A percentile compares a stretch with the other conserved stretches of the same genome.
phyloP scores from a whole-genome alignment of 2,888 invertebrate genomes.

The Strigamia transsilvanica region DNA sequence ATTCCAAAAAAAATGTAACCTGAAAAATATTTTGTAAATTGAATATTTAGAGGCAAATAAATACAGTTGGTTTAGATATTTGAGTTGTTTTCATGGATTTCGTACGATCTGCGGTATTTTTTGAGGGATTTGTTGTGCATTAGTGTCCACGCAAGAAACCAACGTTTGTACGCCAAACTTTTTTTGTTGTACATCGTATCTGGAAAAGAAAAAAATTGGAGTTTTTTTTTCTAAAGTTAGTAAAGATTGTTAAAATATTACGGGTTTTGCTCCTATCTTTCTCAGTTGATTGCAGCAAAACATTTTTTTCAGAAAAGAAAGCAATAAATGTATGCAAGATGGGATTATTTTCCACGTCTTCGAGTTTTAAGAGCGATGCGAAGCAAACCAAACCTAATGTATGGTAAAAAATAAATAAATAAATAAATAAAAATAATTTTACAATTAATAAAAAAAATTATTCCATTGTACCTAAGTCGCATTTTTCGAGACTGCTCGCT shows the following conservation, averaged over 20 bases:
- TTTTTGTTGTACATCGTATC: not conserved
- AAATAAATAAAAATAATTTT: too few species aligned
- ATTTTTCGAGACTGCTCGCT: not conserved
- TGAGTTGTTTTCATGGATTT: not conserved
- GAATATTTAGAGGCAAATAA: not conserved
- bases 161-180: not conserved
- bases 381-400: not conserved
- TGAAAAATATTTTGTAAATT: not conserved
- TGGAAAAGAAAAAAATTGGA: not conserved
- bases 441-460: not conserved
- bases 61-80: not conserved
- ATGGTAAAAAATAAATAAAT: not conserved
- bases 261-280: too few species aligned
- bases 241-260: too few species aligned
- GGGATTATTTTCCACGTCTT: slow-evolving; percentile 4
- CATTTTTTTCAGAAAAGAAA: not conserved
- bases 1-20: not conserved
- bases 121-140: not conserved
- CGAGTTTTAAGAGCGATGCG: not conserved
- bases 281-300: not conserved
- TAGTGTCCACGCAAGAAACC: not conserved
- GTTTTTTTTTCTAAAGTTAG: too few species aligned
- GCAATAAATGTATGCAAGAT: not conserved
- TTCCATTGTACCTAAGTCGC: not conserved
- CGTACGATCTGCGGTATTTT: not conserved